Conservation (phyloP, 1,140 invertebrate genomes). For the Calliopsis andreniformis region DNA sequence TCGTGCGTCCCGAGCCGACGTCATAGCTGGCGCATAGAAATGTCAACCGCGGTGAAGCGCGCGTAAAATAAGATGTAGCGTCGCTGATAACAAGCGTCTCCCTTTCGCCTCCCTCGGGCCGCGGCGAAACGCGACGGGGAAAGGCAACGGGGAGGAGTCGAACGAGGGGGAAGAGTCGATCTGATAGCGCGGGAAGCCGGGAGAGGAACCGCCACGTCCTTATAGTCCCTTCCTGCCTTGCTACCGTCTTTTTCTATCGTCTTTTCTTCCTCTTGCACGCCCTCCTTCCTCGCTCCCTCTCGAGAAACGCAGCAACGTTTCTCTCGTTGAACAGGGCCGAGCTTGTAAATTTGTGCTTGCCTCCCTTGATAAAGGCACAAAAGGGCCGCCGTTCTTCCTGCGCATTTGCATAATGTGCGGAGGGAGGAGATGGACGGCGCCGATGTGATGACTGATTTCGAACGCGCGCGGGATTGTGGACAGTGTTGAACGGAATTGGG, state of each 20-base stretch:
- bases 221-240: slow-evolving; percentile 22
- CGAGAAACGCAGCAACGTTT: slow-evolving; percentile 21
- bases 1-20: slow-evolving; percentile 74
- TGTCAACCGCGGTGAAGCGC: slow-evolving; percentile 77
- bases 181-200: slow-evolving; percentile 58
- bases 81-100: slow-evolving; percentile 78
- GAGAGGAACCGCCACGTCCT: slow-evolving; percentile 56
- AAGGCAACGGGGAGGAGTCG: slow-evolving; percentile 43
- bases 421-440: slow-evolving; percentile 32
- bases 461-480: slow-evolving; percentile 11
- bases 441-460: slow-evolving; percentile 65
- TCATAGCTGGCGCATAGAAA: slow-evolving; percentile 81
- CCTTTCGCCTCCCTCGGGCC: neutral
- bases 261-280: neutral
- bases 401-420: slow-evolving; percentile 64
- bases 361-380: slow-evolving; percentile 72
- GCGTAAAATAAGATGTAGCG: slow-evolving; percentile 82
- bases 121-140: neutral
- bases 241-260: slow-evolving; percentile 54
- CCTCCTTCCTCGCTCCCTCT: neutral
- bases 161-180: slow-evolving; percentile 49
- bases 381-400: slow-evolving; percentile 61
- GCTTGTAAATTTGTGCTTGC: slow-evolving; percentile 75
- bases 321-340: slow-evolving; percentile 60
- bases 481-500: slow-evolving; percentile 34